Evolutionary conservation across 2,797 vertebrate genomes (phyloP).

Genomic region (Macropus fuliginosus): DNA sequence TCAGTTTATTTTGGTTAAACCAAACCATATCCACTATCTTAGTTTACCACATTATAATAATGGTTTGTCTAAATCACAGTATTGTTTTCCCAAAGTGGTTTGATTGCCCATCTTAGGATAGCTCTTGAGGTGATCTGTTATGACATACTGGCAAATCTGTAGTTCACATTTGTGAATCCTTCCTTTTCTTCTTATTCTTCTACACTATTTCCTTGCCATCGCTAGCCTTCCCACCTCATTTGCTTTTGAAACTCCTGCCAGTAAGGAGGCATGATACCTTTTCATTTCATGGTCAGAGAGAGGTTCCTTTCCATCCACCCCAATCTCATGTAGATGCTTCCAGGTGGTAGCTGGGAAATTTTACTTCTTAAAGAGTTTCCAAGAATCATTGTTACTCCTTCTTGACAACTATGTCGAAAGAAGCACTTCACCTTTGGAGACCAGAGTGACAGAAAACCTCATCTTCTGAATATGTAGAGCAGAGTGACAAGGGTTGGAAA

Average conservation of each 20-base stretch:
- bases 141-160: neutral
- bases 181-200: neutral
- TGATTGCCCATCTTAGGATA: neutral
- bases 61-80: neutral
- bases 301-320: rapidly evolving
- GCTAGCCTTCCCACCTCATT: neutral
- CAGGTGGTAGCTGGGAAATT: neutral
- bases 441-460: neutral
- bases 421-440: neutral
- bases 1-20: neutral
- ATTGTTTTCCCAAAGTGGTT: neutral
- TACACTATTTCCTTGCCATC: neutral
- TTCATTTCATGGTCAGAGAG: neutral
- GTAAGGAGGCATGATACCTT: neutral
- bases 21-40: neutral
- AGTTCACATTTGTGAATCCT: neutral
- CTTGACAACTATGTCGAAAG: neutral
- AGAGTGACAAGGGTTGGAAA: no score
- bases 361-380: neutral
- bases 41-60: neutral
- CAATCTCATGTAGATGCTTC: neutral
- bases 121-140: neutral
- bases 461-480: neutral
- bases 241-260: neutral
- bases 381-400: neutral